Base-by-base conservation (phyloP, 2,888 invertebrate genomes). In the Gymnosoma rotundatum region DNA sequence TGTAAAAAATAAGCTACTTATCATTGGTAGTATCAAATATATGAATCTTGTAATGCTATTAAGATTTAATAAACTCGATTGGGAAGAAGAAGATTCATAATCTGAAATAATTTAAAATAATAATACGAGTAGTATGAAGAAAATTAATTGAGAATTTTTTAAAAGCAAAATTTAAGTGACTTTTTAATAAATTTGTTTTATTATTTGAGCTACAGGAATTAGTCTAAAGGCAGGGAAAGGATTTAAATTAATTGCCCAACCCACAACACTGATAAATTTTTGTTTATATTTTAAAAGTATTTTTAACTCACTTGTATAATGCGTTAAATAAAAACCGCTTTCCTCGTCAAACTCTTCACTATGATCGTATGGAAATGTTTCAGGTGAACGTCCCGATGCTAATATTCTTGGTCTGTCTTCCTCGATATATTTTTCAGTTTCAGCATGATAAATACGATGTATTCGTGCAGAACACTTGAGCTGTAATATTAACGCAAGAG, bases 341-440 rank as follows among this genome's bases (percentile, higher is more conserved):
- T 91, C 91, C 83, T 92, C 91, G 72, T 86, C 88, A 50, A 89
- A 88, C 36, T 86, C 86, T 67, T 90, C 90, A 32, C 86, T 89
- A 50, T 91, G 90, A 88, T 92, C 92, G 78, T 91, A 92, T 1
- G 92, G 91, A 87, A 90, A 92, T 84, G 91, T 89, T 73, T 92
- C 91, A 2, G 92, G 92, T 12, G 92, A 92, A 70, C 91, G 88
- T 1, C 92, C 92, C 0, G 92, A 92, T 12, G 92, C 92, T 82
- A 92, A 86, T 72, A 92, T 91, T n/a, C 92, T 88, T 6, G 92
- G 92, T 56, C 90, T 89, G 88, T 92, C 92, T 81, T 92, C 92
- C 81, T 92, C 92, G 32, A 92, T 90, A 2, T 90, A 75, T 83
- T 91, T 92, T 61, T 92, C 92, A 14, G 90, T 89, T 82, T 91